These are phyloP conservation scores for Phania funesta DNA, from an alignment of 2,888 invertebrate species.

Conservation along the genomic window DNA sequence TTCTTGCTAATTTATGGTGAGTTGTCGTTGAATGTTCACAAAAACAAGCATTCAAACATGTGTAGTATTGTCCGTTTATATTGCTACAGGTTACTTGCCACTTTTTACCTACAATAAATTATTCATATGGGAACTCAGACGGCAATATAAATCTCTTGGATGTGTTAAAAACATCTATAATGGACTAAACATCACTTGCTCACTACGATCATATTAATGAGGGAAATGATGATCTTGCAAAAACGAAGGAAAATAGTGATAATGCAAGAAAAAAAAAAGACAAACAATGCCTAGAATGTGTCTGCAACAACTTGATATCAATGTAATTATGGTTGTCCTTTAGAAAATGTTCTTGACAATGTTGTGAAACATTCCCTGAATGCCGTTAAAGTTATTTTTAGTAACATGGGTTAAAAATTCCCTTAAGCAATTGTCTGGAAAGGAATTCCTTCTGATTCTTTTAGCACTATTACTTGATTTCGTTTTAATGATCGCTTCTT, in stretches of 20 bases:
- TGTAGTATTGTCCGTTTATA: background rate
- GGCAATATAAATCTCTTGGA: conserved; percentile 45
- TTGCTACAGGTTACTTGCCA: conserved; percentile 17
- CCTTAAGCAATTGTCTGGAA: conserved; percentile 18
- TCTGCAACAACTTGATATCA: conserved; percentile 39
- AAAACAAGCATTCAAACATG: background rate
- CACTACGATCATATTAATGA: conserved; percentile 33
- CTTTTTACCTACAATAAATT: conserved; percentile 50
- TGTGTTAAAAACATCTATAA: conserved; percentile 52
- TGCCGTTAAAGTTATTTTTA: conserved; percentile 66
- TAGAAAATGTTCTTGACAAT: conserved; percentile 27
- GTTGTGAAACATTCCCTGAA: conserved; percentile 55
- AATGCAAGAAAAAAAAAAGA: background rate
- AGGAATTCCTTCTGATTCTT: conserved; percentile 37
- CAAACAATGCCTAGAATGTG: conserved; percentile 11
- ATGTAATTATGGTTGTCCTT: conserved; percentile 50
- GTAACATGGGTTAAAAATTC: conserved; percentile 24
- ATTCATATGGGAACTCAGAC: conserved; percentile 58
- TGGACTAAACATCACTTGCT: conserved; percentile 47
- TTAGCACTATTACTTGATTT: background rate
- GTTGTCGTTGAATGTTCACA: conserved; percentile 1
- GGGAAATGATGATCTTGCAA: conserved; percentile 9
- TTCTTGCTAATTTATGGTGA: conserved; percentile 42
- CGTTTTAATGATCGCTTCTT: background rate
- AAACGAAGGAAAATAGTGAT: conserved; percentile 17